Conservation (phyloP, 2,113 vertebrate species). For the Steatornis caripensis region DNA sequence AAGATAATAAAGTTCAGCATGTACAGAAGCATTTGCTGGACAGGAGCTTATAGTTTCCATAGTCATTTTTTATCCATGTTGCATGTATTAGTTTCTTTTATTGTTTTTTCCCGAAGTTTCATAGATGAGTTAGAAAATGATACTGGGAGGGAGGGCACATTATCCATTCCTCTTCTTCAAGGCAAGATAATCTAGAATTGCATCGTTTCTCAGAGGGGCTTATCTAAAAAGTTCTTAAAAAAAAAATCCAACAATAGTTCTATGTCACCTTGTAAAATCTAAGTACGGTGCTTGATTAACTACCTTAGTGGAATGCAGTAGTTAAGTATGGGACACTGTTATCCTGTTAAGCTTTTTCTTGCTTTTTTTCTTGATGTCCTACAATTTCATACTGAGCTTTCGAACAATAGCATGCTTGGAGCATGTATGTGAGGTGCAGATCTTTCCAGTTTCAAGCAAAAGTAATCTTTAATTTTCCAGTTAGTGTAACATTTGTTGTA, state of each 20-base stretch:
- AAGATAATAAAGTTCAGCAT: neutral
- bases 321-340: neutral
- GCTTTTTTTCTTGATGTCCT: neutral
- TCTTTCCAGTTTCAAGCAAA: neutral
- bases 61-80: neutral
- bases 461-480: neutral
- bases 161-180: neutral
- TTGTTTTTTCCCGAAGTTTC: neutral
- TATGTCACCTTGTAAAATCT: neutral
- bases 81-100: neutral
- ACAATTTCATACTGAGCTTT: neutral
- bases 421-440: rapidly evolving
- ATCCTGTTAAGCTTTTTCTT: neutral
- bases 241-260: neutral
- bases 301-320: neutral
- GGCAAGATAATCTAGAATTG: neutral
- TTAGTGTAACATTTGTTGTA: neutral
- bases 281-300: neutral
- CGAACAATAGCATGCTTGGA: neutral
- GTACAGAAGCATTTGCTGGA: neutral
- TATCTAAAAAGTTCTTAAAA: neutral
- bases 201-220: neutral
- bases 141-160: neutral
- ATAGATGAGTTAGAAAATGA: neutral
- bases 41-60: neutral